phyloP scores from a whole-genome alignment of 1,140 invertebrate species.

The Drosophila insularis region DNA sequence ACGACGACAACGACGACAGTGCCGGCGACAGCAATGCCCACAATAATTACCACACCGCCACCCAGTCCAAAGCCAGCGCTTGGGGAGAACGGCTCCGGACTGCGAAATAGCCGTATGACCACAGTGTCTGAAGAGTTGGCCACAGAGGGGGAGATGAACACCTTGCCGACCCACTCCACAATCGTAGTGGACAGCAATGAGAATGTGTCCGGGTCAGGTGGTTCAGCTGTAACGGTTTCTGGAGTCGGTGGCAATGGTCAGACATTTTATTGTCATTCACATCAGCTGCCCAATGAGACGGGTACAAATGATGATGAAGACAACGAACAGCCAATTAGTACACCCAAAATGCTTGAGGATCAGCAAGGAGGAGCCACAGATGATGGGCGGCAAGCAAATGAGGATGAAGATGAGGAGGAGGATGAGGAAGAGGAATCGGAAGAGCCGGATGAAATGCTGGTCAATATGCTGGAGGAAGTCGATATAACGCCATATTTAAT shows the following conservation, averaged over 20 bases:
- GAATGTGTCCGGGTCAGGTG: slow-evolving; percentile 25
- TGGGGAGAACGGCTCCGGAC: slow-evolving; percentile 37
- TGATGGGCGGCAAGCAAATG: slow-evolving; percentile 54
- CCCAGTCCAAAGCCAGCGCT: slow-evolving; percentile 72
- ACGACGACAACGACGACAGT: slow-evolving; percentile 22
- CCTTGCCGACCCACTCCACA: background rate
- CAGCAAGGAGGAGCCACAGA: slow-evolving; percentile 14
- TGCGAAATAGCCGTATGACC: slow-evolving; percentile 62
- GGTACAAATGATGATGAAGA: background rate
- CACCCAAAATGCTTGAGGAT: slow-evolving; percentile 47
- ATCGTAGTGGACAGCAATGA: slow-evolving; percentile 49
- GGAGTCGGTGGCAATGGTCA: slow-evolving; percentile 17
- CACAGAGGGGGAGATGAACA: slow-evolving; percentile 19
- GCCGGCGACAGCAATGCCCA: slow-evolving; percentile 23
- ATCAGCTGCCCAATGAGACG: slow-evolving; percentile 61
- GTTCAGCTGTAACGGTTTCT: background rate
- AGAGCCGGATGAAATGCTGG: slow-evolving; percentile 66
- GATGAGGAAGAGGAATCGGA: slow-evolving; percentile 74
- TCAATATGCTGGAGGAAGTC: slow-evolving; percentile 88
- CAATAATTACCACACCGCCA: slow-evolving; percentile 73
- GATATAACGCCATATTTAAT: slow-evolving; percentile 91
- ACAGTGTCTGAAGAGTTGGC: slow-evolving; percentile 69
- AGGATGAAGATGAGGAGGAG: slow-evolving; percentile 34
- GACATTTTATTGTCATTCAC: slow-evolving; percentile 64
- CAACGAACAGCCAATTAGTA: slow-evolving; percentile 45